Evolutionary conservation across 2,113 vertebrate species (phyloP), one percentile per base, ranked within the genome.

Genomic region (Macroglossus sobrinus): DNA sequence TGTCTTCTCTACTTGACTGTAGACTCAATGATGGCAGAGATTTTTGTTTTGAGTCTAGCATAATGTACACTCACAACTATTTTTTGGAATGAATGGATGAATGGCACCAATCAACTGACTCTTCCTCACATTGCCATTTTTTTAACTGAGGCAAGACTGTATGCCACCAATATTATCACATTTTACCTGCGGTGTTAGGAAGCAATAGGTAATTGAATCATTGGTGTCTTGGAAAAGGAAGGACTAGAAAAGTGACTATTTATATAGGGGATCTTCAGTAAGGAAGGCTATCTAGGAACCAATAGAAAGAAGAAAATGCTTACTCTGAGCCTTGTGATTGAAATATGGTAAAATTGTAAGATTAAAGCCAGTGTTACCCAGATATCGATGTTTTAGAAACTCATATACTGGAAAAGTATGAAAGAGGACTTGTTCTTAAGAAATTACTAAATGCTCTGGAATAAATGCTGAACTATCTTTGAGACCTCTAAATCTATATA

Each of bases 391-490:
- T 33, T 84, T 59, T 35, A 64, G 64, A 92, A 90, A 38, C 13
- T 75, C 19, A 22, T 57, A 28, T 72, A 24, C 30, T 82, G 47
- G 69, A 55, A 50, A 66, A 72, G 30, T 74, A 57, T 59, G 63
- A 71, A 72, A 53, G 24, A 92, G 40, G 18, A 82, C 82, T 40
- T 94, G 8, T 57, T 75, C 40, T 71, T 84, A 84, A 74, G 43
- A 92, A 33, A 86, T 81, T 82, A 88, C 87, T 28, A 84, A 55
- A 90, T 74, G 30, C 59, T 85, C 68, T 88, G 84, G 84, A 92
- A 61, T 85, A 80, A 82, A 84, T 84, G 50, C 47, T 87, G 55
- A 87, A 66, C 40, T 93, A 12, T 93, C 7, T 79, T 85, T 96
- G 79, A 82, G 69, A 64, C 87, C 4, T 90, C 5, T 90, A 78